Conservation (phyloP, 1,140 invertebrate genomes). For the Drosophila sturtevanti region DNA sequence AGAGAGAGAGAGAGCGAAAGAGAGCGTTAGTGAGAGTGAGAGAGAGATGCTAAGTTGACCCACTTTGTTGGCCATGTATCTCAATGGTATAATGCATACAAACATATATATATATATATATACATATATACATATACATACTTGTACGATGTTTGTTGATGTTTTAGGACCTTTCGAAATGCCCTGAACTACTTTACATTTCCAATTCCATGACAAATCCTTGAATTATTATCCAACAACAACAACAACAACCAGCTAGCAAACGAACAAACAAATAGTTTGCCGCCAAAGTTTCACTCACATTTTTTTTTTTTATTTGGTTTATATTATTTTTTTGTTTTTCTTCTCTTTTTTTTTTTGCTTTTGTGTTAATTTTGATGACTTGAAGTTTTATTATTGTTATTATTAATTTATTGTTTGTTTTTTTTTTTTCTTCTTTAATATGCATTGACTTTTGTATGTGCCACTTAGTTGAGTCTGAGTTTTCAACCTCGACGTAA, state of each 20-base stretch:
- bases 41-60: constrained; percentile 36
- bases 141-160: background rate
- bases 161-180: constrained; percentile 36
- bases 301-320: constrained; percentile 25
- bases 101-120: background rate
- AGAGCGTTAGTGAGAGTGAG: background rate
- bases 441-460: constrained; percentile 7
- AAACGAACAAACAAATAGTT: constrained; percentile 44
- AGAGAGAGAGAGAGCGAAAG: constrained; percentile 4
- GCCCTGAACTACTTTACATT: constrained; percentile 34
- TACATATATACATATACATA: background rate
- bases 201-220: constrained; percentile 49
- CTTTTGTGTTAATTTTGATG: constrained; percentile 60
- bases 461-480: constrained; percentile 51
- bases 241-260: constrained; percentile 19
- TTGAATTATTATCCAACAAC: constrained; percentile 48
- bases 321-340: constrained; percentile 12
- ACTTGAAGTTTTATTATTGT: constrained; percentile 49
- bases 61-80: constrained; percentile 23
- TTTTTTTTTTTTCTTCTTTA: constrained; percentile 11
- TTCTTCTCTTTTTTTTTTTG: too few relatives aligned
- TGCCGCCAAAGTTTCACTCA: constrained; percentile 51
- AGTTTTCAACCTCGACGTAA: constrained; percentile 64
- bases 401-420: constrained; percentile 17
- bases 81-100: too few relatives aligned